A percentile compares a stretch with the other conserved stretches of the same genome.
phyloP scores from a whole-genome alignment of 2,113 vertebrate species.

The Cariama cristata region DNA sequence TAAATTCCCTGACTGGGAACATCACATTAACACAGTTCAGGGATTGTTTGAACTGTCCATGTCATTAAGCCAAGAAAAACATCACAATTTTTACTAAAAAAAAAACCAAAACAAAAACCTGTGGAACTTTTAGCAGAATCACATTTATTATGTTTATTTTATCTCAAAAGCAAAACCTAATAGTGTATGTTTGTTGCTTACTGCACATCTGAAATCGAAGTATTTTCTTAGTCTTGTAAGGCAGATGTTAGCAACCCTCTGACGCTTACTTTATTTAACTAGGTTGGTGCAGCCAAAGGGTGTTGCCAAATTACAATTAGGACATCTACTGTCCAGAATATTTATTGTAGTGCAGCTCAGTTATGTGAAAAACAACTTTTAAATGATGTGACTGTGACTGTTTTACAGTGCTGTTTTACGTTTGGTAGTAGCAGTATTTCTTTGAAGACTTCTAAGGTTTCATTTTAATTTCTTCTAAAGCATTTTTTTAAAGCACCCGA shows the following conservation, averaged over 20 bases:
- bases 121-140: not conserved
- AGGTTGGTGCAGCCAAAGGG: not conserved
- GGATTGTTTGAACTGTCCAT: not conserved
- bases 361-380: slow-evolving; percentile 25
- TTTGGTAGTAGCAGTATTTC: slow-evolving; percentile 1
- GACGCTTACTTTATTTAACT: not conserved
- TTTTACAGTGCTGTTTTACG: slow-evolving; percentile 4
- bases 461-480: not conserved
- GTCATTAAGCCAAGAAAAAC: not conserved
- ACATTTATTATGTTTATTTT: not conserved
- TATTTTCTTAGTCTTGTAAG: not conserved
- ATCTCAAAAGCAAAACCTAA: not conserved
- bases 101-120: fast-evolving
- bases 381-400: slow-evolving; percentile 32
- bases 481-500: not conserved
- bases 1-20: not conserved
- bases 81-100: not conserved
- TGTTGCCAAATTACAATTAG: slow-evolving; percentile 12
- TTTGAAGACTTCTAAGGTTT: slow-evolving; percentile 54
- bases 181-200: not conserved
- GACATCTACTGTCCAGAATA: slow-evolving; percentile 32
- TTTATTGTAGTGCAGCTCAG: slow-evolving; percentile 30
- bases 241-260: not conserved
- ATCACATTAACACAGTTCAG: not conserved
- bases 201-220: not conserved